phyloP scores from a whole-genome alignment of 2,888 invertebrate genomes.

The Aradus depressus region DNA sequence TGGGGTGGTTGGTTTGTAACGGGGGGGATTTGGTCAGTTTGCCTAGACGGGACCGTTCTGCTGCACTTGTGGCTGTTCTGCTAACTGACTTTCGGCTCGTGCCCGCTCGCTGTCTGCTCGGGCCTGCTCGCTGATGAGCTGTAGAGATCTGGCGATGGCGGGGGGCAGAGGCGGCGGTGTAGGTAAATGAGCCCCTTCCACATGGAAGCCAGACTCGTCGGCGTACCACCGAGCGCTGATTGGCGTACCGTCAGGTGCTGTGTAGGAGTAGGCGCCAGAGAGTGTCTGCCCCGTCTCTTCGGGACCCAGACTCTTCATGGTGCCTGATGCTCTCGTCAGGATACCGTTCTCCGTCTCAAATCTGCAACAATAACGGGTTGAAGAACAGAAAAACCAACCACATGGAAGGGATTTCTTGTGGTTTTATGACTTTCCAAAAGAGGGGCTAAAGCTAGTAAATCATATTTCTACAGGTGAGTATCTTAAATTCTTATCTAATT shows the following conservation, averaged over 20 bases:
- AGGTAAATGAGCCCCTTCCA: conserved; percentile 55
- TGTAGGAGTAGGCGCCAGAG: conserved; percentile 63
- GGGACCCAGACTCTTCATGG: conserved; percentile 46
- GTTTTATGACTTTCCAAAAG: no score
- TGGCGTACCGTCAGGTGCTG: conserved; percentile 51
- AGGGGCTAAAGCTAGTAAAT: no score
- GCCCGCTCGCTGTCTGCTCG: no score
- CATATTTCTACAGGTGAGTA: no score
- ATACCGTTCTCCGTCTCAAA: conserved; percentile 42
- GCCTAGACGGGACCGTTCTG: no score
- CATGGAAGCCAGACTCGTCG: conserved; percentile 57
- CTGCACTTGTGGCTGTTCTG: no score
- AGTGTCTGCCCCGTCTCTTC: conserved; percentile 41
- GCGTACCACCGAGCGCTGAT: conserved; percentile 49
- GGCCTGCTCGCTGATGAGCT: conserved; percentile 39
- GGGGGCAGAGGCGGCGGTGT: conserved; percentile 48
- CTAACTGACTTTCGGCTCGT: no score
- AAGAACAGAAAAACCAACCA: background rate
- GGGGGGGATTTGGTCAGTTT: no score
- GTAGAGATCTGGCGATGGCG: conserved; percentile 41
- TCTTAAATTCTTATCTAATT: no score
- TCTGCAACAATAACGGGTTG: conserved; percentile 26
- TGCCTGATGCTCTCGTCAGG: conserved; percentile 37
- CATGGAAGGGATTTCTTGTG: background rate
- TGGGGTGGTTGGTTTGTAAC: no score